phyloP scores from a whole-genome alignment of 1,140 invertebrate genomes.

The Drosophila kohkoa region DNA sequence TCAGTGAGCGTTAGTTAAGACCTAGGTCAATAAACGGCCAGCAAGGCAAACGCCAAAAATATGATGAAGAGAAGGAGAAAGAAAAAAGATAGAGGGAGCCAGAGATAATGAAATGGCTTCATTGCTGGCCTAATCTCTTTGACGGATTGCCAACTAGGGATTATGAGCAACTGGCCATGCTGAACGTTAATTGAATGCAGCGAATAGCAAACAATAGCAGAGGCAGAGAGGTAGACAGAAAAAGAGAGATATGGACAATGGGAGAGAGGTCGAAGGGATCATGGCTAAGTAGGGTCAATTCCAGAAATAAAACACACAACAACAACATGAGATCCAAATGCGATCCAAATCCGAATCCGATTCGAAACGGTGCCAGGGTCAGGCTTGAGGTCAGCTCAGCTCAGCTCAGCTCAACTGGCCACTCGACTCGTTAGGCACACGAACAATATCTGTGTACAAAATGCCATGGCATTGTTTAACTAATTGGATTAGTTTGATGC shows the following conservation, averaged over 20 bases:
- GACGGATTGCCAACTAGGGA: slow-evolving; percentile 28
- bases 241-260: too few species aligned
- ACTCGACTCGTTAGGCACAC: slow-evolving; percentile 28
- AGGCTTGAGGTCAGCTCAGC: slow-evolving; percentile 42
- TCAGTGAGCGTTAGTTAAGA: slow-evolving; percentile 9
- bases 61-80: not conserved
- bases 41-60: slow-evolving; percentile 1
- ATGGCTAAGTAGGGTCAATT: slow-evolving; percentile 8
- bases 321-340: not conserved
- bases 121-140: slow-evolving; percentile 19
- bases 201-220: slow-evolving; percentile 7
- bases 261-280: not conserved
- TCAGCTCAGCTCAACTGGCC: slow-evolving; percentile 18
- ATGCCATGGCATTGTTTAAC: slow-evolving; percentile 59
- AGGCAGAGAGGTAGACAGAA: not conserved
- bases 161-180: slow-evolving; percentile 1
- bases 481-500: slow-evolving; percentile 77
- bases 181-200: slow-evolving; percentile 22
- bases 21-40: slow-evolving; percentile 2
- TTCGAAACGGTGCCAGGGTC: slow-evolving; percentile 12
- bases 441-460: slow-evolving; percentile 3
- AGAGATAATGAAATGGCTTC: slow-evolving; percentile 8
- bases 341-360: slow-evolving; percentile 9
- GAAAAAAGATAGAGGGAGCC: not conserved
- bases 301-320: not conserved